Evolutionary conservation across 35 echinoderm and acorn worm genomes (phyloP).

Genomic region (Apostichopus californicus): DNA sequence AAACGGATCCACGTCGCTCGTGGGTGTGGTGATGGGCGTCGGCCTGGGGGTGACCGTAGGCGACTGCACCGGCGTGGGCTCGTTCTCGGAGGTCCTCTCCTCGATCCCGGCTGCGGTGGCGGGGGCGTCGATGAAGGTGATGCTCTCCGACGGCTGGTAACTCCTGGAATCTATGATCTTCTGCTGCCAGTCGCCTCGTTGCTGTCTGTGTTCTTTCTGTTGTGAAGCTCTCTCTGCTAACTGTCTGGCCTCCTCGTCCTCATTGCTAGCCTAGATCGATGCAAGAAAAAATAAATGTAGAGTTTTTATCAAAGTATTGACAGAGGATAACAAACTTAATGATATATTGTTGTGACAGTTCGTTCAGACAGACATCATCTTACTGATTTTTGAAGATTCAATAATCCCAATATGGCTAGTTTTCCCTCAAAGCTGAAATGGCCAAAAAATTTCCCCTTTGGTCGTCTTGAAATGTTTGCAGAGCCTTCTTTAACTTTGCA

Average conservation of each 20-base stretch:
- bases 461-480: too few relatives aligned
- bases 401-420: too few relatives aligned
- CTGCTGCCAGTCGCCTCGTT: conserved; percentile 65
- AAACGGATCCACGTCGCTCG: conserved; percentile 74
- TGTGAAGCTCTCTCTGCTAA: conserved; percentile 86
- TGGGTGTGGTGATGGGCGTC: conserved; percentile 30
- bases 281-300: neutral
- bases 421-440: too few relatives aligned
- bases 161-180: conserved; percentile 53
- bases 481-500: too few relatives aligned
- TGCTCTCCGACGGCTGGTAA: conserved; percentile 53
- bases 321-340: neutral
- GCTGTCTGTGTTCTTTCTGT: conserved; percentile 78
- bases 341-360: too few relatives aligned
- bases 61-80: conserved; percentile 68
- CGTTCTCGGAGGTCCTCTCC: conserved; percentile 48
- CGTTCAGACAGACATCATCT: too few relatives aligned
- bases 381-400: too few relatives aligned
- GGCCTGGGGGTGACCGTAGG: conserved; percentile 53
- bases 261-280: conserved; percentile 61
- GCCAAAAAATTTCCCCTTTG: too few relatives aligned
- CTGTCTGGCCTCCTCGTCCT: conserved; percentile 84
- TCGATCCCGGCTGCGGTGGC: conserved; percentile 50
- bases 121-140: conserved; percentile 70
- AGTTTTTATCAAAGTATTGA: neutral